phyloP scores from a whole-genome alignment of 2,888 invertebrate species.

The Physocephala rufipes region DNA sequence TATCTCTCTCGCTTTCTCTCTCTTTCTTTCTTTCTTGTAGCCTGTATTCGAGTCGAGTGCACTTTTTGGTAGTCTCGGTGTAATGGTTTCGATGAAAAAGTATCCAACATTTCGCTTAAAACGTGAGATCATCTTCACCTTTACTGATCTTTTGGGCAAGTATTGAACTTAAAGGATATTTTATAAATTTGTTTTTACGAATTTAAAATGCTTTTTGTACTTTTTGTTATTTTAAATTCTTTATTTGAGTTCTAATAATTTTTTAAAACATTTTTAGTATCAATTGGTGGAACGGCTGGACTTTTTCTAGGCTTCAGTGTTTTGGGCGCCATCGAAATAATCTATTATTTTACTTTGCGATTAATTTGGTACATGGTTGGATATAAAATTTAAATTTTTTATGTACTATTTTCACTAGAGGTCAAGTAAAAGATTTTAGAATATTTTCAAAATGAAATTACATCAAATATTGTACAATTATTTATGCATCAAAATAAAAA shows the following conservation, averaged over 20 bases:
- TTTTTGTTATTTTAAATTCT: not conserved
- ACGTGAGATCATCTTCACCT: constrained; percentile 61
- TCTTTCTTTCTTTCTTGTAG: constrained; percentile 34
- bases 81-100: constrained; percentile 40
- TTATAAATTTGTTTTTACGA: not conserved
- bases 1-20: not conserved
- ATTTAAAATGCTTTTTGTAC: not conserved
- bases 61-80: constrained; percentile 54
- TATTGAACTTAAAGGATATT: not conserved
- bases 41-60: constrained; percentile 51
- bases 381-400: constrained; percentile 33
- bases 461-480: not conserved
- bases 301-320: constrained; percentile 82
- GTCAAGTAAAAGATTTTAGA: not conserved
- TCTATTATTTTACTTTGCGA: constrained; percentile 76
- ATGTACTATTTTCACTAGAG: not conserved
- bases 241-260: not conserved
- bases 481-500: too few relatives aligned
- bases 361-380: constrained; percentile 70
- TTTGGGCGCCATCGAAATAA: constrained; percentile 78
- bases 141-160: constrained; percentile 62
- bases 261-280: constrained; percentile 67
- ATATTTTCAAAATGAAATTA: constrained; percentile 1
- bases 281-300: constrained; percentile 81
- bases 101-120: constrained; percentile 51